These are phyloP conservation scores for Trichechus manatus DNA, from an alignment of 2,113 vertebrate species.

Conservation along the genomic window DNA sequence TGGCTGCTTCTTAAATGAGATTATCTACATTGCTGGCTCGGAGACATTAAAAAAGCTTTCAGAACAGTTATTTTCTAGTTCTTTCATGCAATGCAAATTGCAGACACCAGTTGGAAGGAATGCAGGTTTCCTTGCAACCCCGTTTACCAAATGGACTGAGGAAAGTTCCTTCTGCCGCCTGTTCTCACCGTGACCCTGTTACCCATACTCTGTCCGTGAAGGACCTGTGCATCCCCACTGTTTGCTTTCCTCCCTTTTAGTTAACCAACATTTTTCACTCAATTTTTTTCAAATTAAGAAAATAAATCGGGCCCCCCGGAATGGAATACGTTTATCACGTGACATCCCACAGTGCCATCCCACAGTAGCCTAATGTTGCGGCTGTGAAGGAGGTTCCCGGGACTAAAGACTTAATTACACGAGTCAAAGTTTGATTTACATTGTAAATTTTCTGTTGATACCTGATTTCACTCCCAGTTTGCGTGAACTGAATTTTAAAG, in stretches of 20 bases:
- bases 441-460: constrained; percentile 69
- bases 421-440: constrained; percentile 81
- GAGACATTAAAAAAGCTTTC: not conserved
- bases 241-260: not conserved
- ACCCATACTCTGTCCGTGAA: rapidly evolving
- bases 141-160: not conserved
- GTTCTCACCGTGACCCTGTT: no score
- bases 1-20: not conserved
- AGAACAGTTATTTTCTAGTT: not conserved
- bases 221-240: rapidly evolving
- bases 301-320: not conserved
- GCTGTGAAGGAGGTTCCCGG: constrained; percentile 62
- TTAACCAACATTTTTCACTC: not conserved
- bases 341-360: not conserved
- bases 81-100: not conserved
- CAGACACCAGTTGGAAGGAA: rapidly evolving
- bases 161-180: no score
- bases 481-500: constrained; percentile 50
- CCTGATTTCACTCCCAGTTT: constrained; percentile 75
- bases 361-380: not conserved
- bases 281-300: not conserved
- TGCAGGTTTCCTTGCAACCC: rapidly evolving
- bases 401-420: constrained; percentile 83
- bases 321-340: constrained; percentile 51
- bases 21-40: not conserved